A percentile compares a stretch with the other conserved stretches of the same genome.
Conservation (phyloP, 1,140 invertebrate species). For the Diabrotica virgifera region DNA sequence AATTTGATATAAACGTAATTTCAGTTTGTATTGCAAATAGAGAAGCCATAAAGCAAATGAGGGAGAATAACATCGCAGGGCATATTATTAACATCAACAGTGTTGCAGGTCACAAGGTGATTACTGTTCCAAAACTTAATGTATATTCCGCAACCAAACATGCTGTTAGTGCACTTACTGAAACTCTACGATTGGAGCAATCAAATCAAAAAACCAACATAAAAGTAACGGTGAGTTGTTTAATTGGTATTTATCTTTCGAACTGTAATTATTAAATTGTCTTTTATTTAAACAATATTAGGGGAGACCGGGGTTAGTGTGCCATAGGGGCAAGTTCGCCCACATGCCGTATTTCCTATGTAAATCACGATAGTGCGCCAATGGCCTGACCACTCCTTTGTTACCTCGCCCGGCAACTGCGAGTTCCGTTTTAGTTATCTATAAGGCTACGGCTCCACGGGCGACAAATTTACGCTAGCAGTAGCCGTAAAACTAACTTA, state of each 20-base stretch:
- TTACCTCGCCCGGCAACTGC: no score
- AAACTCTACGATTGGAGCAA: slow-evolving; percentile 52
- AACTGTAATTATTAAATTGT: no score
- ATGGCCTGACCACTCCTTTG: no score
- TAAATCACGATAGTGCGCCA: no score
- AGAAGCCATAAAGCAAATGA: slow-evolving; percentile 56
- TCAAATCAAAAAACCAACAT: slow-evolving; percentile 7
- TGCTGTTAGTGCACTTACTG: slow-evolving; percentile 64
- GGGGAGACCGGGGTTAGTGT: no score
- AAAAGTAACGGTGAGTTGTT: slow-evolving; percentile 22
- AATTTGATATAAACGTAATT: slow-evolving; percentile 14
- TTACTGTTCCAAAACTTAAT: slow-evolving; percentile 38
- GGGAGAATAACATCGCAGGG: slow-evolving; percentile 56
- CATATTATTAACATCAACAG: slow-evolving; percentile 65
- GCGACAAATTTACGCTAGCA: no score
- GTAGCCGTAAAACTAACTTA: no score
- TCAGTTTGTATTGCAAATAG: slow-evolving; percentile 52
- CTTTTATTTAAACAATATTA: no score
- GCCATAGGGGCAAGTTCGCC: no score
- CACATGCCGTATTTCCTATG: no score
- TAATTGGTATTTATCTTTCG: neutral
- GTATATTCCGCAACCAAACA: slow-evolving; percentile 66
- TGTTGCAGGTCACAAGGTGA: slow-evolving; percentile 48
- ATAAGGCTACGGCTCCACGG: no score
- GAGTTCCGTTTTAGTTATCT: no score